Base-by-base conservation (phyloP, 2,797 vertebrate species). In the Oryzias sinensis region DNA sequence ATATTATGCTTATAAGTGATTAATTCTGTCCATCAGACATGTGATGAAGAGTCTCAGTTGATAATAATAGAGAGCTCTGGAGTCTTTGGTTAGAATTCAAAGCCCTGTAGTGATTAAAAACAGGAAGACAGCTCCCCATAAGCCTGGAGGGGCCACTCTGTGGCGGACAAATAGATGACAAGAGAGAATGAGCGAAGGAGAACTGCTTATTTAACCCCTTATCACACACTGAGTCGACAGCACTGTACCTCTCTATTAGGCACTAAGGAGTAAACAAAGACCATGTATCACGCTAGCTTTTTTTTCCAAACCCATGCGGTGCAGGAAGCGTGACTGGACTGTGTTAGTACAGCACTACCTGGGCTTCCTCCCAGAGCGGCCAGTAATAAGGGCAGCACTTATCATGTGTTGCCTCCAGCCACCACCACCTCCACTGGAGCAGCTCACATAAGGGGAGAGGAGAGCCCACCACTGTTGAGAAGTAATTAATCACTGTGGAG, bases 401-500 rank as follows among this genome's bases (percentile, higher is more conserved):
- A 98, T 95, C 94, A 87, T 92, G 65, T 86, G 90, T 93, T 90
- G 95, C 95, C 95, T 95, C 92, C 92, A 96, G 96, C 95, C 93
- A 95, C 92, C 92, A 91, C 87, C 91, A 90, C 88, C 91, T 62
- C 72, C 54, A 63, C 75, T 58, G 59, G 56, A 74, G 62, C 71
- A 72, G 70, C 74, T 81, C 68, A 48, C 58, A 50, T 92, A 91
- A 88, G 90, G 93, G 92, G 91, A 93, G 93, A 93, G 93, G 91
- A 94, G 91, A 79, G 79, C 93, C 93, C 92, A 94, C 93, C 92
- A 92, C 91, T 92, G 93, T 93, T 81, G 90, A 95, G 93, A 92
- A 95, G 96, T 96, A 96, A 98, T 98, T 98, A 97, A 98, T 98
- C 96, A 98, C 93, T 92, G 93, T 94, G 93, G 94, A 94, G 93